Evolutionary conservation across 2,797 vertebrate genomes (phyloP), one percentile per base, ranked within the genome.

Genomic region (Nothura maculosa): DNA sequence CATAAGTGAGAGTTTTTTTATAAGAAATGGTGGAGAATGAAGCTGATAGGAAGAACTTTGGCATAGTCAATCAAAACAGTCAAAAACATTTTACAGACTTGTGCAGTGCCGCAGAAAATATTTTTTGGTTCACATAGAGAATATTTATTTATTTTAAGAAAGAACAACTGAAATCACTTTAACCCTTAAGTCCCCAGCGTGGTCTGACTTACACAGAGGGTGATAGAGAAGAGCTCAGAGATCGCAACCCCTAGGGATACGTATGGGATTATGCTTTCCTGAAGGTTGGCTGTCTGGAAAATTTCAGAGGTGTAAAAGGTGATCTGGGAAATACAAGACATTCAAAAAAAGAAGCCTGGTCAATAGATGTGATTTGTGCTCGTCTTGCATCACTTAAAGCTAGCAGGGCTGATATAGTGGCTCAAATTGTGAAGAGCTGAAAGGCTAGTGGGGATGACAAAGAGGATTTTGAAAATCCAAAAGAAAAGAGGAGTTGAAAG

Each of bases 281-380:
- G 93, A 70, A 99, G 95, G 54, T 97, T 98, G 21, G 98, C 98
- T 77, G 98, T 98, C 95, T 94, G 97, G 94, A 99, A 99, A 45
- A 99, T 98, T 90, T 99, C 99, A 1, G 97, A 98, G 52, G 98
- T 98, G 92, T 99, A 99, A 96, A 99, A 99, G 94, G 99, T 99
- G 95, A 99, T 99, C 99, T 99, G 88, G 43, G 34, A 91, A 89
- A 85, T 47, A 74, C 79, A 69, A 90, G 88, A 72, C 25, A 45
- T n/a, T 70, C 69, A 74, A 5, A 34, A 61, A 81, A 62, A 27
- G 6, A 79, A 64, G 7, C 12, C 19, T 10, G 69, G 28, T 47
- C 73, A 90, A 43, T 19, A 42, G 34, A 32, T 64, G 8, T 63
- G 32, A 19, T 24, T n/a, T 6, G 14, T 68, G 9, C 16, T 58